These are phyloP conservation scores for Oeneis ivallda DNA, from an alignment of 2,888 invertebrate genomes.

Conservation along the genomic window DNA sequence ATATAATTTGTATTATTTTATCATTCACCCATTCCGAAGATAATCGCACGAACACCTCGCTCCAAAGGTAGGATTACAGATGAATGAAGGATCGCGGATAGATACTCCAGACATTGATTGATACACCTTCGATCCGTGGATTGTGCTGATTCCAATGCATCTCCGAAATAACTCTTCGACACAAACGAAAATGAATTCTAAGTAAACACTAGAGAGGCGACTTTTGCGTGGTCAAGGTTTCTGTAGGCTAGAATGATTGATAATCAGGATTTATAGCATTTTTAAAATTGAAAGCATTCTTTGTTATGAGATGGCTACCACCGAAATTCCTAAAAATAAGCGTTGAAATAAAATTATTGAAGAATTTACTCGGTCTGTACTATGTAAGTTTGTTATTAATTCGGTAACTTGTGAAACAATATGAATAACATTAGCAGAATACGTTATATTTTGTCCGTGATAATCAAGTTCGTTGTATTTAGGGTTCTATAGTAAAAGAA, in stretches of 20 bases:
- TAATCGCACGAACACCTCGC: slow-evolving; percentile 17
- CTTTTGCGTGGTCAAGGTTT: background rate
- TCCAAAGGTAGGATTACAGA: slow-evolving; percentile 42
- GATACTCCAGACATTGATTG: slow-evolving; percentile 59
- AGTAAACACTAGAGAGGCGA: background rate
- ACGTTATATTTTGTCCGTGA: too few species aligned
- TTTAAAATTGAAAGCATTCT: slow-evolving; percentile 17
- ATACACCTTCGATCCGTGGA: slow-evolving; percentile 51
- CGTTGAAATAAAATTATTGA: too few species aligned
- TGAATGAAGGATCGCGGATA: slow-evolving; percentile 52
- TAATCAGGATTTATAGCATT: slow-evolving; percentile 12
- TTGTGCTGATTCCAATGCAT: slow-evolving; percentile 41
- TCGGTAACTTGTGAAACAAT: too few species aligned
- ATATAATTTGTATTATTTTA: background rate
- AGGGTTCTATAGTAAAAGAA: too few species aligned
- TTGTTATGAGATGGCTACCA: background rate
- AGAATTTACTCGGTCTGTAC: too few species aligned
- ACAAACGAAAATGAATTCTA: slow-evolving; percentile 23
- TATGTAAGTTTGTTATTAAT: too few species aligned
- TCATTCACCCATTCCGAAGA: background rate
- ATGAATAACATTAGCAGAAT: too few species aligned
- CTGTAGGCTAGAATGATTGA: slow-evolving; percentile 17
- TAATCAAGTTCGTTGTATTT: too few species aligned
- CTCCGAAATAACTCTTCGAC: slow-evolving; percentile 14
- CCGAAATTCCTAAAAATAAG: too few species aligned